phyloP scores from a whole-genome alignment of 2,888 invertebrate species.

The Theretra japonica region DNA sequence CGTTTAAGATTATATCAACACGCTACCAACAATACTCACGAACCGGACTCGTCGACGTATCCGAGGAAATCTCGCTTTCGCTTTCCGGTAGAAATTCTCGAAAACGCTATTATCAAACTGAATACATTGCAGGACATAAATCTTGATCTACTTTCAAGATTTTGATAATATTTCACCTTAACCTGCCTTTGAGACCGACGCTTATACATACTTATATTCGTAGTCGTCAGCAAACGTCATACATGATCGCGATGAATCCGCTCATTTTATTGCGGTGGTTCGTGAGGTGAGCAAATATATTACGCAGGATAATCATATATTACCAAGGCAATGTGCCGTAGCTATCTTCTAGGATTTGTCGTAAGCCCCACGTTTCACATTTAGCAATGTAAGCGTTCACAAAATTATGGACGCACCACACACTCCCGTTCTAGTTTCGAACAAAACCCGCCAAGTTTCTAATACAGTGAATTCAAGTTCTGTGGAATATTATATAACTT shows the following conservation, averaged over 20 bases:
- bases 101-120: not conserved
- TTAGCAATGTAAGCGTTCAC: not conserved
- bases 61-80: slow-evolving; percentile 1
- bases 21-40: not conserved
- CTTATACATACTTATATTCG: not conserved
- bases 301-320: not conserved
- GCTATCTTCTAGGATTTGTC: no score
- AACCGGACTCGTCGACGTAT: not conserved
- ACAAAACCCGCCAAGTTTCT: slow-evolving; percentile 29
- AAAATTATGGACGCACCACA: not conserved
- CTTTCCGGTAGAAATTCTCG: not conserved
- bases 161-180: not conserved
- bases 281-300: not conserved
- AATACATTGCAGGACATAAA: slow-evolving; percentile 9
- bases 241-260: not conserved
- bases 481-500: slow-evolving; percentile 40
- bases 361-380: not conserved
- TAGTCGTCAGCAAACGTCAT: no score
- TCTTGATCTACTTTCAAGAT: not conserved
- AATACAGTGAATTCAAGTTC: slow-evolving; percentile 34
- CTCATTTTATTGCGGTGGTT: no score
- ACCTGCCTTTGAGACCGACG: not conserved
- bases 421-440: slow-evolving; percentile 3
- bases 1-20: not conserved
- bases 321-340: no score